phyloP scores from a whole-genome alignment of 35 echinoderm and acorn worm genomes.

The Lytechinus variegatus region DNA sequence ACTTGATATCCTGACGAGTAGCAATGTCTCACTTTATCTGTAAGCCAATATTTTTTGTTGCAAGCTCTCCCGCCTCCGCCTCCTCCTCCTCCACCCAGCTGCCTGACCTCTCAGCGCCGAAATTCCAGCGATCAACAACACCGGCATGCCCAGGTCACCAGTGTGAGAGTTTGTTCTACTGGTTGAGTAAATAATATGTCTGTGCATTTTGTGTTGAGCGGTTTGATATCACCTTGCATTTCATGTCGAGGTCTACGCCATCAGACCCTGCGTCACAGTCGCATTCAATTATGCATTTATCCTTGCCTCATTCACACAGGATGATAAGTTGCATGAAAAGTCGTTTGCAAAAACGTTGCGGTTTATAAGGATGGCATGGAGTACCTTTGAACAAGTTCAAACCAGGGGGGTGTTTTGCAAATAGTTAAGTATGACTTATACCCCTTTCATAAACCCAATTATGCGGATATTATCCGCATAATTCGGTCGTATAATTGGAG shows the following conservation, averaged over 20 bases:
- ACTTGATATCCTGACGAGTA: neutral
- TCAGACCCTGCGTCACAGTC: neutral
- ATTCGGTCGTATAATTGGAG: too few relatives aligned
- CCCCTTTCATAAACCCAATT: too few relatives aligned
- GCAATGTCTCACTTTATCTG: constrained; percentile 18
- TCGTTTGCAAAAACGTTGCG: neutral
- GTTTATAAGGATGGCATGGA: too few relatives aligned
- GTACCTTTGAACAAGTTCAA: too few relatives aligned
- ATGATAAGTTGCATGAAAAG: neutral
- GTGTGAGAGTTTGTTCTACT: constrained; percentile 28
- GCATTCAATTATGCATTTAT: too few relatives aligned
- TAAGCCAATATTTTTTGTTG: constrained; percentile 8
- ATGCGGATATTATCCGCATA: too few relatives aligned
- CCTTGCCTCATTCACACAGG: neutral
- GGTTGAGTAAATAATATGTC: constrained; percentile 28
- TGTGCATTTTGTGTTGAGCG: constrained; percentile 10
- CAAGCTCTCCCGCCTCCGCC: neutral
- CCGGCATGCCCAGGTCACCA: constrained; percentile 12
- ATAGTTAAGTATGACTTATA: too few relatives aligned
- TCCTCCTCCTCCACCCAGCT: neutral
- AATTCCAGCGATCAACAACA: constrained; percentile 30
- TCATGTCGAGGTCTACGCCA: neutral
- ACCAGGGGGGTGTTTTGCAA: too few relatives aligned
- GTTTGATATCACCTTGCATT: neutral
- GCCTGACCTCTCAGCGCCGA: constrained; percentile 4